Base-by-base conservation (phyloP, 2,797 vertebrate genomes). In the Salmo trutta region DNA sequence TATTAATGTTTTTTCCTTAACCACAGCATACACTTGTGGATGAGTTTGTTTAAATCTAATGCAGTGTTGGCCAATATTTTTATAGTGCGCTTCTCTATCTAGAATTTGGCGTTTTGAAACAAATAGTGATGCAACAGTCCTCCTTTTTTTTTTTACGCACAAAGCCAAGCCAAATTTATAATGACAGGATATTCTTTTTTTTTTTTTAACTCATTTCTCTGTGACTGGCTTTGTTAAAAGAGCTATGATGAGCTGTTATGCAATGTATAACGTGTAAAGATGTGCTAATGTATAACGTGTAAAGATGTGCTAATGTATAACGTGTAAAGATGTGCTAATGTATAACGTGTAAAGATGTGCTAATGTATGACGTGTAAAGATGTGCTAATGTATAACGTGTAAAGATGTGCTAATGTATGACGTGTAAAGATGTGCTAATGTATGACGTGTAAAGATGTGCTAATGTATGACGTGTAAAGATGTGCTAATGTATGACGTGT, bases 221-320 rank as follows among this genome's bases (percentile, higher is more conserved):
- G 7, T 62, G 19, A 65, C 33, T 29, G 3, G n/a, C 12, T 65
- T 41, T 51, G 59, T 31, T 27, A 59, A 31, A 33, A 75, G 17
- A 16, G 56, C 56, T 74, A 24, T 51, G 36, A 36, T 74, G 73
- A 65, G 33, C 10, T 65, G 24, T 65, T 74, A 74, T 47, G 33
- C n/a, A 64, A 64, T 24, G 56, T 24, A 41, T 24, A 51, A n/a
- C 3, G 5, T 24, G 21, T 56, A 64, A 31, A 29, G 53, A 33
- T 31, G 29, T 36, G 31, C 31, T 31, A 31, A 31, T 31, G 31
- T 31, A 31, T 31, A 31, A 2, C 2, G 2, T 31, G 31, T 31
- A 31, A 53, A 16, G 53, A 59, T 71, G 24, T 24, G 24, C 64
- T 66, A 27, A 27, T 27, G 27, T 27, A 2, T 27, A 27, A 2